Conservation (phyloP, 1,140 invertebrate species). For the Sinella curviseta region DNA sequence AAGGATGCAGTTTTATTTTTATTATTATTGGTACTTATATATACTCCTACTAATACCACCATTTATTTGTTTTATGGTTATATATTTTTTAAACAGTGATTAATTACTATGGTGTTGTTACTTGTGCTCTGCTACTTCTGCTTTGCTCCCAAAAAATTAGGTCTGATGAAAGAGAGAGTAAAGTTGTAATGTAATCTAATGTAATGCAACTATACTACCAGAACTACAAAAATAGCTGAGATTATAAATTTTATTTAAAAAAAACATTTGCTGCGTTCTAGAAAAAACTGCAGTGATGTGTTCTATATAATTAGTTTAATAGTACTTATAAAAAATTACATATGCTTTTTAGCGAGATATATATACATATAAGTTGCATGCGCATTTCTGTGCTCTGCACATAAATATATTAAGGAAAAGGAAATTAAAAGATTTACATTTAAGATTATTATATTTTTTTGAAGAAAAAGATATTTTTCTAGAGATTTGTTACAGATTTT, state of each 20-base stretch:
- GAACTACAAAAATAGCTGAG: background rate
- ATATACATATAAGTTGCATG: too few relatives aligned
- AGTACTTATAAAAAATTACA: too few relatives aligned
- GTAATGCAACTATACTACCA: too few relatives aligned
- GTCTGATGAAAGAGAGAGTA: slow-evolving; percentile 21
- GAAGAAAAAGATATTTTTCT: background rate
- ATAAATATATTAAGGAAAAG: slow-evolving; percentile 14
- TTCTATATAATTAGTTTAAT: too few relatives aligned
- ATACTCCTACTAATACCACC: too few relatives aligned
- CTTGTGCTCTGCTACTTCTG: background rate
- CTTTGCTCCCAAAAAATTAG: background rate
- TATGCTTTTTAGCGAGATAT: too few relatives aligned
- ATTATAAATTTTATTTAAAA: background rate
- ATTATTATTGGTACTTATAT: too few relatives aligned
- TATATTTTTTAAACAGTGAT: background rate
- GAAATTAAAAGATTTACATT: slow-evolving; percentile 8
- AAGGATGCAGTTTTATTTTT: too few relatives aligned
- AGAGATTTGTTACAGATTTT: background rate
- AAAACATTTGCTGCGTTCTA: too few relatives aligned
- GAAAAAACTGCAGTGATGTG: too few relatives aligned
- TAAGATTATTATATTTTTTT: background rate
- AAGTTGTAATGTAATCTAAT: background rate
- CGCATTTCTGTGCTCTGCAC: too few relatives aligned
- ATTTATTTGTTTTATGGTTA: background rate
- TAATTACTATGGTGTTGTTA: background rate